Percentiles rank a stretch among this genome's conserved stretches.
Evolutionary conservation across 2,888 invertebrate genomes (phyloP).

Genomic region (Thalpophila matura): DNA sequence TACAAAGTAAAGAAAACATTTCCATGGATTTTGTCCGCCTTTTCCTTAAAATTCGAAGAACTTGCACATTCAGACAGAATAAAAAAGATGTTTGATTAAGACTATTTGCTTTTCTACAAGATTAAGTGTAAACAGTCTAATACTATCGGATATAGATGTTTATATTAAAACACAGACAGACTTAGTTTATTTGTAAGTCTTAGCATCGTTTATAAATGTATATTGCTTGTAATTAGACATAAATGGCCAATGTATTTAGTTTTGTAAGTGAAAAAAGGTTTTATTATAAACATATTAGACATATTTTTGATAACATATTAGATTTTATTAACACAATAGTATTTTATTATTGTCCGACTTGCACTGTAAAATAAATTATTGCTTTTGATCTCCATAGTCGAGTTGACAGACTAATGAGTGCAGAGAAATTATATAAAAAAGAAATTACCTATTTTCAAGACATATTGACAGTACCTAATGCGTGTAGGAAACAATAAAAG

Average conservation of each 20-base stretch:
- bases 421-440: not conserved
- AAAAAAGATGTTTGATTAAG: slow-evolving; percentile 27
- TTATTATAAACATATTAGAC: slow-evolving; percentile 10
- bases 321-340: no score
- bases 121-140: slow-evolving; percentile 29
- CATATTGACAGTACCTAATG: not conserved
- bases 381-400: not conserved
- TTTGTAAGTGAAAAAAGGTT: slow-evolving; percentile 30
- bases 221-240: slow-evolving; percentile 27
- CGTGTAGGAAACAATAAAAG: not conserved
- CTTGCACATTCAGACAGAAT: slow-evolving; percentile 5
- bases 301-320: slow-evolving; percentile 31
- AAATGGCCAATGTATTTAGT: slow-evolving; percentile 31
- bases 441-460: no score
- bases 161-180: slow-evolving; percentile 19
- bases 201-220: slow-evolving; percentile 8
- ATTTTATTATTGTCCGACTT: no score
- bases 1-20: not conserved
- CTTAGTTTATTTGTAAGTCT: slow-evolving; percentile 18
- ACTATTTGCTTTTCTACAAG: slow-evolving; percentile 24
- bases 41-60: not conserved
- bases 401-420: not conserved
- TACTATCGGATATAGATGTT: slow-evolving; percentile 28
- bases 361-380: slow-evolving; percentile 2
- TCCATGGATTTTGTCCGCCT: not conserved